These are phyloP conservation scores for Nannobrachium achirus DNA, from an alignment of 2,113 vertebrate genomes.

Conservation along the genomic window DNA sequence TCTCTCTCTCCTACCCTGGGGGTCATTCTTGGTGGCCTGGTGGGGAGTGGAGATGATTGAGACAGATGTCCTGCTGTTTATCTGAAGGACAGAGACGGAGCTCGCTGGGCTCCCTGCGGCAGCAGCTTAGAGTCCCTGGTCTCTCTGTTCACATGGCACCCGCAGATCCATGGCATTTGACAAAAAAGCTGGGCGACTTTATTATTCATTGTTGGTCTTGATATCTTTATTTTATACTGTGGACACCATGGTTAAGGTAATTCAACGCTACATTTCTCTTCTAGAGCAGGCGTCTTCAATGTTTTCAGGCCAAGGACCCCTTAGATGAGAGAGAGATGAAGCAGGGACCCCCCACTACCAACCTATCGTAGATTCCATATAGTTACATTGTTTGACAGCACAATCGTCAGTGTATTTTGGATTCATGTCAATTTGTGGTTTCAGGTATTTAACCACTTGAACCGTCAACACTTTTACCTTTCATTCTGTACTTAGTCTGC, in stretches of 20 bases:
- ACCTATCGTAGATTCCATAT: too few relatives aligned
- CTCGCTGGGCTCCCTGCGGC: neutral
- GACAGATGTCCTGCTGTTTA: constrained; percentile 24
- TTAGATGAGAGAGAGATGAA: too few relatives aligned
- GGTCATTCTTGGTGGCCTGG: constrained; percentile 6
- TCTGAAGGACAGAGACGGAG: constrained; percentile 26
- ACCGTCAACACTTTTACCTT: too few relatives aligned
- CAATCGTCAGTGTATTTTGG: too few relatives aligned
- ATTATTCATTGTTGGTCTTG: neutral
- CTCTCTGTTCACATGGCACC: constrained; percentile 4
- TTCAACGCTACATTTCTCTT: neutral
- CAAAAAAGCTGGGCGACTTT: neutral
- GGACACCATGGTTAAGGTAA: neutral
- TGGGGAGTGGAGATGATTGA: constrained; percentile 25
- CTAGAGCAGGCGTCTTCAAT: too few relatives aligned
- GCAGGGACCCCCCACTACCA: too few relatives aligned
- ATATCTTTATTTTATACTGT: neutral
- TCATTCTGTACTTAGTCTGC: too few relatives aligned
- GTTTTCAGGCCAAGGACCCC: too few relatives aligned
- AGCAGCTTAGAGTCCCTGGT: neutral
- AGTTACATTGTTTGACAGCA: too few relatives aligned
- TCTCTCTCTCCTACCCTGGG: neutral
- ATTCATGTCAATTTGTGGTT: too few relatives aligned
- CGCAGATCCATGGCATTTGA: constrained; percentile 26
- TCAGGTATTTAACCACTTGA: too few relatives aligned